A percentile compares a stretch with the other conserved stretches of the same genome.
Conservation (phyloP, 2,113 vertebrate genomes). For the Thryonomys swinderianus region DNA sequence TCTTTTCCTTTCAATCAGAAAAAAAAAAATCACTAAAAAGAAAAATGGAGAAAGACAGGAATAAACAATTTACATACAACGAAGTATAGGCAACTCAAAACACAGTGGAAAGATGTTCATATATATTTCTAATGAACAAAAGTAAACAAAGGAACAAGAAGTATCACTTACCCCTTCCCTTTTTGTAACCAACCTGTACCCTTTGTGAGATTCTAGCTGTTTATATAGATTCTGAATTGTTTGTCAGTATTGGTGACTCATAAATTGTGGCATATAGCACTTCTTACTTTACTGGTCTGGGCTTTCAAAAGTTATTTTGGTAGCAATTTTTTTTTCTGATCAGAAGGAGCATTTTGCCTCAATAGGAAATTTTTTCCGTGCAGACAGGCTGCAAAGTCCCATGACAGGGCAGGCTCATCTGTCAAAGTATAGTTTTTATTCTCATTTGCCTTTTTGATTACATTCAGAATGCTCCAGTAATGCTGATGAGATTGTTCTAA, state of each 20-base stretch:
- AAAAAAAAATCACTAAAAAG: neutral
- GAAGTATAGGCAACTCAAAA: neutral
- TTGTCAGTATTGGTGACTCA: constrained; percentile 43
- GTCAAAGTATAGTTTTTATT: constrained; percentile 70
- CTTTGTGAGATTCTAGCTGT: neutral
- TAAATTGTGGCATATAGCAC: neutral
- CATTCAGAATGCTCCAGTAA: constrained; percentile 62
- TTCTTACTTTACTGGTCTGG: constrained; percentile 36
- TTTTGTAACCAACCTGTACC: neutral
- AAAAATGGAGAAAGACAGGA: neutral
- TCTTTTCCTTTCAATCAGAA: neutral
- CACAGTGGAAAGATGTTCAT: neutral
- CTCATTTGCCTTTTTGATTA: constrained; percentile 64
- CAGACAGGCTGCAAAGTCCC: constrained; percentile 68
- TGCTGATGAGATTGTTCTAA: constrained; percentile 70
- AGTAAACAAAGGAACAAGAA: neutral
- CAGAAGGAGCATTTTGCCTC: constrained; percentile 67
- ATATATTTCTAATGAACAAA: neutral
- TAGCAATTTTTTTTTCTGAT: constrained; percentile 55
- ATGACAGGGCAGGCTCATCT: constrained; percentile 63
- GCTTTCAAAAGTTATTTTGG: constrained; percentile 41
- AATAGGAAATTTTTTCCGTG: constrained; percentile 66
- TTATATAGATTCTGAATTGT: constrained; percentile 26
- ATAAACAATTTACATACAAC: constrained; percentile 14
- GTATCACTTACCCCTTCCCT: neutral